A percentile compares a stretch with the other conserved stretches of the same genome.
Conservation (phyloP, 2,888 invertebrate species). For the Andricus curvator region DNA sequence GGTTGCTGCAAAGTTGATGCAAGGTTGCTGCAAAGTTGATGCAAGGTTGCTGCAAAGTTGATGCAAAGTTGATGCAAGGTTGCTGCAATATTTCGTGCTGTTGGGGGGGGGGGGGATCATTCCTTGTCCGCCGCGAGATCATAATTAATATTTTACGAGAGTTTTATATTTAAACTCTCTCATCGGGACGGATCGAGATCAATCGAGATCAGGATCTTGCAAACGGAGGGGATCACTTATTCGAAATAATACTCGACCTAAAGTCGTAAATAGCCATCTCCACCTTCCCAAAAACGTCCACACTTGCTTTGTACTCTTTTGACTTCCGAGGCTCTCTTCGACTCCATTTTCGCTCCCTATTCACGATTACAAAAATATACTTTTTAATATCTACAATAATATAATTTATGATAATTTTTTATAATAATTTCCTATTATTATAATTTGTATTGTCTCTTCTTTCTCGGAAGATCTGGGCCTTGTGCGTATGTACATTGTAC, state of each 20-base stretch:
- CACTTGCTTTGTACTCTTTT: constrained; percentile 27
- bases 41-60: too few relatives aligned
- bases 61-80: too few relatives aligned
- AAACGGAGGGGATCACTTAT: not conserved
- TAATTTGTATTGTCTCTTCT: constrained; percentile 17
- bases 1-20: too few relatives aligned
- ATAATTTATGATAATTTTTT: constrained; percentile 50
- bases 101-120: not conserved
- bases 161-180: not conserved
- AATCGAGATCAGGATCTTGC: too few relatives aligned
- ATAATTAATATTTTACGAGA: constrained; percentile 37
- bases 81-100: too few relatives aligned
- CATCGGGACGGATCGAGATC: too few relatives aligned
- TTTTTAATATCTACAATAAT: not conserved
- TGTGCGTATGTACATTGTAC: constrained; percentile 57
- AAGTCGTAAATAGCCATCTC: not conserved
- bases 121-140: constrained; percentile 51
- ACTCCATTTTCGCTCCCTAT: constrained; percentile 53
- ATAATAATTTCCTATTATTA: constrained; percentile 50
- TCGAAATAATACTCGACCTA: constrained; percentile 16
- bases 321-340: constrained; percentile 41
- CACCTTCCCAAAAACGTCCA: not conserved
- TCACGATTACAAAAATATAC: constrained; percentile 7
- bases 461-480: constrained; percentile 52
- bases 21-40: too few relatives aligned